Evolutionary conservation across 1,140 invertebrate species (phyloP), one percentile per base, ranked within the genome.

Genomic region (Drosophila busckii): DNA sequence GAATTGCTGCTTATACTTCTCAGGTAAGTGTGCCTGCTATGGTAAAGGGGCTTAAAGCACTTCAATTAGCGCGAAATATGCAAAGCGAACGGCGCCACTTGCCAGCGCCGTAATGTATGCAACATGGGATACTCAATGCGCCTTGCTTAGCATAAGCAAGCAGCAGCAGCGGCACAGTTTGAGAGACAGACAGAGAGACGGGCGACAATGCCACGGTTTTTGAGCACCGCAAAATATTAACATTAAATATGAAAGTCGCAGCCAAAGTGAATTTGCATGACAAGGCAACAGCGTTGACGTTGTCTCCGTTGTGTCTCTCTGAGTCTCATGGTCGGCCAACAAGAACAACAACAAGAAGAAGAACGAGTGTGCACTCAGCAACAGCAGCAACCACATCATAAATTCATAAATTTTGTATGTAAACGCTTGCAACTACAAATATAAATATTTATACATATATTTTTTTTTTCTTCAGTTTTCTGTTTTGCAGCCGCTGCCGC

Each of bases 1-100:
- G 93, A 94, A 84, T 91, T 94, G 63, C 86, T 95, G 4, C 89
- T 92, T 65, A 91, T 94, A 61, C 89, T 95, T 56, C 82, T 95
- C 45, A 88, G 87, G 88, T 87, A 71, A 87, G 68, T 50, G 8
- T 2, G 1, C 2, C 7, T 10, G 16, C 15, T 2, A 17, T 1
- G n/a, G 13, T 3, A 1, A 29, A 7, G 6, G 10, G n/a, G 20
- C 44, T 42, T 22, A 13, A 60, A 38, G 25, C 64, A 65, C 73
- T 80, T 82, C 75, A 80, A 80, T 80, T 80, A 78, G 73, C 75
- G 59, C 34, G 35, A 82, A 82, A 80, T 64, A 80, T 78, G 73
- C 42, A 64, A 71, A 69, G 63, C 54, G 49, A 37, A 41, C 50
- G 68, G 53, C n/a, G n/a, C n/a, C 73, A 76, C 70, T 76, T 76